A percentile compares a stretch with the other conserved stretches of the same genome.
Conservation (phyloP, 2,888 invertebrate species). For the Drosophila austrosaltans region DNA sequence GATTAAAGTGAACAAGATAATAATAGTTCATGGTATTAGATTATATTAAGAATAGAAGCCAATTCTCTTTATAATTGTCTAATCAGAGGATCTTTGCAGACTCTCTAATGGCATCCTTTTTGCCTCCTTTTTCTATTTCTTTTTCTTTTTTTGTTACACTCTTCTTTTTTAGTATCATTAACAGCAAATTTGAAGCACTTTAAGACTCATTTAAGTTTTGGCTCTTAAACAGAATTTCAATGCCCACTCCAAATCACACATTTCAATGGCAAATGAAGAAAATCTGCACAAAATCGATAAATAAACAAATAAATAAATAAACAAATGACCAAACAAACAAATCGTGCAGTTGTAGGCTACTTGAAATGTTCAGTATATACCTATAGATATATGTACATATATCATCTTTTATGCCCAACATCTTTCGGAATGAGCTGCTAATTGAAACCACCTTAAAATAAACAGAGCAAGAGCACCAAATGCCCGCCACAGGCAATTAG, state of each 20-base stretch:
- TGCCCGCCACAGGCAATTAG: slow-evolving; percentile 72
- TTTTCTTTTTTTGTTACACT: neutral
- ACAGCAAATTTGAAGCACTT: neutral
- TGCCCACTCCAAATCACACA: slow-evolving; percentile 21
- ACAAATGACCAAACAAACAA: slow-evolving; percentile 52
- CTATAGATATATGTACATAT: neutral
- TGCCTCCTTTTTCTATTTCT: neutral
- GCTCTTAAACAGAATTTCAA: slow-evolving; percentile 37
- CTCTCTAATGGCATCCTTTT: too few species aligned
- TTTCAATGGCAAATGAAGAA: slow-evolving; percentile 37
- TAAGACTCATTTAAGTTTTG: slow-evolving; percentile 18
- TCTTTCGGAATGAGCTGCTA: slow-evolving; percentile 64
- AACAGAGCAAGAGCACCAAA: slow-evolving; percentile 61
- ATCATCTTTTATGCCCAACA: neutral
- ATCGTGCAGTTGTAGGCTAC: slow-evolving; percentile 47
- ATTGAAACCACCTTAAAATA: slow-evolving; percentile 76
- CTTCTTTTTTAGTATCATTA: neutral
- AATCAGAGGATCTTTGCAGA: too few species aligned
- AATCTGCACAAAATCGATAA: slow-evolving; percentile 38
- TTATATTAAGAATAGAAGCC: too few species aligned
- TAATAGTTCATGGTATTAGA: too few species aligned
- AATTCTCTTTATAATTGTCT: too few species aligned
- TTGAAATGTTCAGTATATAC: slow-evolving; percentile 12
- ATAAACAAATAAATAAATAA: slow-evolving; percentile 28
- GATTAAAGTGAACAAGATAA: too few species aligned